These are phyloP conservation scores for Talpa occidentalis DNA, from an alignment of 2,113 vertebrate species.

Conservation along the genomic window DNA sequence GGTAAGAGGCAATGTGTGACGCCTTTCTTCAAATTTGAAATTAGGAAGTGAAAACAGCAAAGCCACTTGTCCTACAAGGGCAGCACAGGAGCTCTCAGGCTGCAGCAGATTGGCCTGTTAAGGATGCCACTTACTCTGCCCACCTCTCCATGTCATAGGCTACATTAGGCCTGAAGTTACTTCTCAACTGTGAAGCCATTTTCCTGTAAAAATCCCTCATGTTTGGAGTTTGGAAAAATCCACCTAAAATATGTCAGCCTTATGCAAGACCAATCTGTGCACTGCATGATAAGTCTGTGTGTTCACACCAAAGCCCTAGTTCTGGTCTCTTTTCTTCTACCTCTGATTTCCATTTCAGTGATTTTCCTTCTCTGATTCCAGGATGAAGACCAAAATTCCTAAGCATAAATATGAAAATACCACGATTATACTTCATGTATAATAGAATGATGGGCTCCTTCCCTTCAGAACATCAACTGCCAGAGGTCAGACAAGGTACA, in stretches of 20 bases:
- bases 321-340: background rate
- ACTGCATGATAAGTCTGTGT: background rate
- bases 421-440: background rate
- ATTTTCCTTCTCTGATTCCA: background rate
- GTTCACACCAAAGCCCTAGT: background rate
- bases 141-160: background rate
- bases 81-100: background rate
- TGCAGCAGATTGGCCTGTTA: background rate
- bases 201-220: background rate
- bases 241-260: background rate
- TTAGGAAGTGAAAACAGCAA: background rate
- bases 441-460: background rate
- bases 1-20: background rate
- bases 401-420: background rate
- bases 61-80: background rate
- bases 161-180: background rate
- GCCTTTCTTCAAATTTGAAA: background rate
- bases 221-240: background rate
- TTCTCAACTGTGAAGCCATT: background rate
- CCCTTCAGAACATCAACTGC: background rate
- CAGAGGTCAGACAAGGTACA: background rate
- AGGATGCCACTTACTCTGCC: background rate
- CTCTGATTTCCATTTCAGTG: constrained; percentile 4
- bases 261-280: background rate
- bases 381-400: background rate